phyloP scores from a whole-genome alignment of 2,113 vertebrate species.

The Toxotes jaculatrix region DNA sequence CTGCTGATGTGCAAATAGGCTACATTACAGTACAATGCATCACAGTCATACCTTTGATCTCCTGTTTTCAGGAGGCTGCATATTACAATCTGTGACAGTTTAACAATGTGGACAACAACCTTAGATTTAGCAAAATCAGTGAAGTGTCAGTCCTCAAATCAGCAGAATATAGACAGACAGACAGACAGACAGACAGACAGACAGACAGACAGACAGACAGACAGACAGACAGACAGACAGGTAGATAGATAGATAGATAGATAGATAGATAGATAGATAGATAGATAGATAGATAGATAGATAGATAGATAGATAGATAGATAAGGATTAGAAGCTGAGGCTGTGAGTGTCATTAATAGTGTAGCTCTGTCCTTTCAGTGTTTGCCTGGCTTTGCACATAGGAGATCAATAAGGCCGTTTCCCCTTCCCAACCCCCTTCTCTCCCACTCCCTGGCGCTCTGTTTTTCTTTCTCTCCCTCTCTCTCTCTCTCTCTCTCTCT shows the following conservation, averaged over 20 bases:
- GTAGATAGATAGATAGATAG: constrained; percentile 64
- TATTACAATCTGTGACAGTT: background rate
- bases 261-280: constrained; percentile 60
- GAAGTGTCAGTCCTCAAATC: background rate
- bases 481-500: constrained; percentile 52
- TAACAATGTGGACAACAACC: background rate
- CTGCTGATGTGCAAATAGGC: background rate
- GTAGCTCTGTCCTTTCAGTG: constrained; percentile 83
- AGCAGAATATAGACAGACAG: background rate
- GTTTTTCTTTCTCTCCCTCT: constrained; percentile 49
- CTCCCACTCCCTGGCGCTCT: constrained; percentile 62
- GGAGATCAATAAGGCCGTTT: constrained; percentile 83
- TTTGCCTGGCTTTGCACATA: constrained; percentile 87
- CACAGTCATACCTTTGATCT: background rate
- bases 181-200: constrained; percentile 22
- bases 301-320: constrained; percentile 68
- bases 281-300: constrained; percentile 70
- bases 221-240: constrained; percentile 54
- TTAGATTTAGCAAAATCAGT: background rate
- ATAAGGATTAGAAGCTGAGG: constrained; percentile 68
- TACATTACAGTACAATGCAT: background rate
- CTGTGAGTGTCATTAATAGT: constrained; percentile 81
- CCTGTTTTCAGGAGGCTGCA: background rate
- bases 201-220: too few relatives aligned
- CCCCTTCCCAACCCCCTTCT: constrained; percentile 78